Base-by-base conservation (phyloP, 2,113 vertebrate species). In the Cyprinodon brontotheroides region DNA sequence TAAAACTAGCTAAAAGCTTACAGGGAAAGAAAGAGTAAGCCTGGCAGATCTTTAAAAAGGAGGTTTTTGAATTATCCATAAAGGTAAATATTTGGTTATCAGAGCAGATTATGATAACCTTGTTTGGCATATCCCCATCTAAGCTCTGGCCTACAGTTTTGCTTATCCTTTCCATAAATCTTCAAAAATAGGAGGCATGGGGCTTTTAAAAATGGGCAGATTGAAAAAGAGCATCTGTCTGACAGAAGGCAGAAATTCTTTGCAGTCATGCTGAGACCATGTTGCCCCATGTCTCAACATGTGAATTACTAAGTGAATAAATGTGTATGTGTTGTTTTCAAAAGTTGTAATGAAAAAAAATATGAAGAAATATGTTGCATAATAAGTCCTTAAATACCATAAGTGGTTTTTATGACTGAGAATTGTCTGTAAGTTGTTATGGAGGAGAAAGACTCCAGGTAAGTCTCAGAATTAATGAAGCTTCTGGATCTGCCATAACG, bases 231-330 rank as follows among this genome's bases (percentile, higher is more conserved):
- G 65, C 29, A 62, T 79, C 68, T 78, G 67, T 70, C 66, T 78
- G 45, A 59, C 43, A 13, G 73, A 50, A 43, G 61, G 75, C 62
- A 83, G 74, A 79, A 86, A 88, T 80, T 78, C 82, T 84, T 77
- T 85, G 80, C 64, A 61, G 0, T 59, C 20, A 8, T 1, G 36
- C 0, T 53, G 47, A 14, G 3, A 47, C 7, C 39, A 45, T 68
- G 66, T 67, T 7, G 20, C 22, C 22, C 8, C 20, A 67, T 48
- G 39, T 11, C 3, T 20, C 3, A 20, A 10, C 4, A 6, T 15
- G 11, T 65, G 40, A 22, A 45, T 45, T 20, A 43, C n/a, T n/a
- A 22, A 45, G 12, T 45, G 40, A 20, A 45, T 17, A 22, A 63
- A 17, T 39, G 4, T 9, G 17, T 37, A 7, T 48, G 60, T 43